Conservation (phyloP, 2,797 vertebrate genomes). For the Euphonia xanthogaster region DNA sequence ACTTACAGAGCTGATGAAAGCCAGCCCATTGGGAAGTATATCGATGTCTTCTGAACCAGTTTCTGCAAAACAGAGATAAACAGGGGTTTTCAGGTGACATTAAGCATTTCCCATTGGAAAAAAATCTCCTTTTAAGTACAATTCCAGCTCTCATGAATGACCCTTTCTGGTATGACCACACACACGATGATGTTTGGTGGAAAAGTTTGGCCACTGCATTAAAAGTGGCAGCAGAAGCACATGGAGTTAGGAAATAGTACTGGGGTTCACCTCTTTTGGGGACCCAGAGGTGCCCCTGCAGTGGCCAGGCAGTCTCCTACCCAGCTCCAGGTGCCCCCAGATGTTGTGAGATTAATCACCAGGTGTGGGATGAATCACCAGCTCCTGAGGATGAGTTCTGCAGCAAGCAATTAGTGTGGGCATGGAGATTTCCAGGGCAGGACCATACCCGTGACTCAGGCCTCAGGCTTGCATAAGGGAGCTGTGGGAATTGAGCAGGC, state of each 20-base stretch:
- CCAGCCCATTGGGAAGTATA: conserved; percentile 82
- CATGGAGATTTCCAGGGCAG: not conserved
- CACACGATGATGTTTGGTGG: accelerated
- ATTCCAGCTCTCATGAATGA: not conserved
- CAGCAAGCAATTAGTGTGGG: not conserved
- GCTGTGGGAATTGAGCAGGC: not conserved
- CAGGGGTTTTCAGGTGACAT: not conserved
- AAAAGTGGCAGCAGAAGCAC: not conserved
- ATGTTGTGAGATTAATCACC: not conserved
- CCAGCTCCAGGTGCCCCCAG: not conserved
- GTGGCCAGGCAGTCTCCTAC: not conserved
- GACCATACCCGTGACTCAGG: not conserved
- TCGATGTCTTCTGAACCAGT: conserved; percentile 89
- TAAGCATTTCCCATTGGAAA: not conserved
- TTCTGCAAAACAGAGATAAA: conserved; percentile 75
- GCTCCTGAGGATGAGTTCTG: not conserved
- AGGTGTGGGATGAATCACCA: not conserved
- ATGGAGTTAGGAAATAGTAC: accelerated
- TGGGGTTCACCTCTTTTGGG: not conserved
- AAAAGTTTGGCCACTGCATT: not conserved
- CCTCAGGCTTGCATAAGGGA: not conserved
- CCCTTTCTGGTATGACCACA: not conserved
- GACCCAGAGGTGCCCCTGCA: not conserved
- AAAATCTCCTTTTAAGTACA: not conserved
- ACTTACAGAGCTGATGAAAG: conserved; percentile 91